These are phyloP conservation scores for Sphaerodactylus townsendi DNA, from an alignment of 2,113 vertebrate genomes.

Conservation along the genomic window DNA sequence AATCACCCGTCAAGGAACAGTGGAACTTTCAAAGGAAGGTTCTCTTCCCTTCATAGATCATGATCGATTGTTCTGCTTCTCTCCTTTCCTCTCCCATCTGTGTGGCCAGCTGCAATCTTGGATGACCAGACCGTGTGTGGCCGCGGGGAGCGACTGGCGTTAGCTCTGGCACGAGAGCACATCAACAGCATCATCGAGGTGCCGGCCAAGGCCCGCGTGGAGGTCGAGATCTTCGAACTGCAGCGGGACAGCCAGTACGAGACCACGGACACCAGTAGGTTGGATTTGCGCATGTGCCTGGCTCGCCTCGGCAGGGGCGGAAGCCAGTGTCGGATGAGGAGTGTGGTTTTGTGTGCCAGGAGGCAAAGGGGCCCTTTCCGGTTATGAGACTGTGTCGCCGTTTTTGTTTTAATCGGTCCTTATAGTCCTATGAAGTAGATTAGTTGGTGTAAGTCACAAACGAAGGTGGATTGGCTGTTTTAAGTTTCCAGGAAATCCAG, in stretches of 20 bases:
- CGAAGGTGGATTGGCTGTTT: no score
- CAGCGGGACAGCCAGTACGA: slow-evolving; percentile 90
- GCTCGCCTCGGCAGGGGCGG: fast-evolving
- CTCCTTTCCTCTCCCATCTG: neutral
- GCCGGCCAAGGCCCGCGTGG: slow-evolving; percentile 82
- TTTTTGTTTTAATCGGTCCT: neutral
- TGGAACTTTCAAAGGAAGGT: neutral
- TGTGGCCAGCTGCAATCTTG: slow-evolving; percentile 72
- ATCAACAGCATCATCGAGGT: slow-evolving; percentile 86
- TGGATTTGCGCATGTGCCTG: slow-evolving; percentile 18
- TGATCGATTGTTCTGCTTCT: neutral
- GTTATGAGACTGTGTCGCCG: no score
- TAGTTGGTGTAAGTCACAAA: no score
- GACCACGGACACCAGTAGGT: slow-evolving; percentile 91
- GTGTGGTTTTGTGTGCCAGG: neutral
- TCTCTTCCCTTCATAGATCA: neutral
- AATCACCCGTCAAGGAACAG: neutral
- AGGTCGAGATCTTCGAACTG: slow-evolving; percentile 90
- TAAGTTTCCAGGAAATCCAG: no score
- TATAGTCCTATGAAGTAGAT: no score
- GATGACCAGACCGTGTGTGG: slow-evolving; percentile 86
- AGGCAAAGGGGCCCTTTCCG: neutral
- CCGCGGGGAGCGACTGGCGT: slow-evolving; percentile 84
- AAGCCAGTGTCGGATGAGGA: neutral
- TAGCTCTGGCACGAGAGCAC: slow-evolving; percentile 88